A percentile compares a stretch with the other conserved stretches of the same genome.
These are phyloP conservation scores for Craterocephalus amniculus DNA, from an alignment of 2,797 vertebrate genomes.

Conservation along the genomic window DNA sequence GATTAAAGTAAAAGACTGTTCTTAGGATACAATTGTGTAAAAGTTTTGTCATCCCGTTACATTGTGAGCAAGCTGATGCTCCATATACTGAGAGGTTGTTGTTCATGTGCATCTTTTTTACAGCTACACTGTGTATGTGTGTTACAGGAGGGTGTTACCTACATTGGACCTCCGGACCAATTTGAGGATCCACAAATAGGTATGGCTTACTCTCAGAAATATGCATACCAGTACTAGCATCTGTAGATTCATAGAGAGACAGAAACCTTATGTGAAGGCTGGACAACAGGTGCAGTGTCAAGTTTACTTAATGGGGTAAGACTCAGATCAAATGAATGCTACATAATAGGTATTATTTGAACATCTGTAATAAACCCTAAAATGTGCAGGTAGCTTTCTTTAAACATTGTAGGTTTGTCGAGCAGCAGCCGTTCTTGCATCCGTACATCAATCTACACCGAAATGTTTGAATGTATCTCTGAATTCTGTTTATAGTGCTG, in stretches of 20 bases:
- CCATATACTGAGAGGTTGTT: background rate
- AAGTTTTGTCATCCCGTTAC: background rate
- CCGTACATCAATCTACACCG: slow-evolving; percentile 20
- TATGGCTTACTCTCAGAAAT: slow-evolving; percentile 67
- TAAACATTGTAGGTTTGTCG: slow-evolving; percentile 29
- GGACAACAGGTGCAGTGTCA: background rate
- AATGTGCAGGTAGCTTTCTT: slow-evolving; percentile 20
- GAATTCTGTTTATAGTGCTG: slow-evolving; percentile 80
- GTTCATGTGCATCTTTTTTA: slow-evolving; percentile 8
- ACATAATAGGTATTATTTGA: background rate
- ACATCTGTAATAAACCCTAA: slow-evolving; percentile 4
- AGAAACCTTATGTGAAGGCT: background rate
- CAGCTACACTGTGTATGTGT: slow-evolving; percentile 6
- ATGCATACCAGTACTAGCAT: background rate
- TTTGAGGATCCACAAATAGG: slow-evolving; percentile 91
- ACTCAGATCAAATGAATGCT: background rate
- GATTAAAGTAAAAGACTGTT: slow-evolving; percentile 36
- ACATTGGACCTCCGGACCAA: slow-evolving; percentile 88
- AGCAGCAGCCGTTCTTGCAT: slow-evolving; percentile 13
- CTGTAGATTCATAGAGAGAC: slow-evolving; percentile 1
- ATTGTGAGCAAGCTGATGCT: slow-evolving; percentile 8
- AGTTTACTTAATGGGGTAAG: background rate
- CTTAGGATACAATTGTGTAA: background rate
- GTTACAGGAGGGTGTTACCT: slow-evolving; percentile 93
- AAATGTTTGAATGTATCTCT: slow-evolving; percentile 37